Base-by-base conservation (phyloP, 2,888 invertebrate species). In the Phymatocera aterrima region DNA sequence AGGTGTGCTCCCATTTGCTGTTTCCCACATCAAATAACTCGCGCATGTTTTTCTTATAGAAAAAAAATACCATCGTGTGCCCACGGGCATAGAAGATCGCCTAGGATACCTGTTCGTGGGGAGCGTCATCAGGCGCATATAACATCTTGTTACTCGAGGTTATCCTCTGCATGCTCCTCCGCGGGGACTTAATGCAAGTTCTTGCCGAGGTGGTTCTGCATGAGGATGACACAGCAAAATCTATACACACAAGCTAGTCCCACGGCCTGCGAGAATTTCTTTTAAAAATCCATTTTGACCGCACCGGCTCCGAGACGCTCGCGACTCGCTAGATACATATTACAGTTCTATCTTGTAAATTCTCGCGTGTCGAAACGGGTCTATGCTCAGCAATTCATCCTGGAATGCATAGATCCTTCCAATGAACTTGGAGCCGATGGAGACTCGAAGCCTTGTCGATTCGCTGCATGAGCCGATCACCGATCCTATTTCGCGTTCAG, bases 301-400 rank as follows among this genome's bases (percentile, higher is more conserved):
- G 18, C n/a, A 18, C 37, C 18, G 12, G 12, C 43, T n/a, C 1
- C 34, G 34, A 34, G n/a, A 28, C 15, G 61, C 61, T 43, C 28
- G 40, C 65, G 24, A 15, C 24, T 68, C 6, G 24, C 15, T 46
- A 2, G 46, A 10, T n/a, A 8, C 28, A 1, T 46, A n/a, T 6
- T 68, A 15, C 24, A 37, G 31, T 46, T 70, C 70, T 48, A 31
- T 51, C 28, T 46, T n/a, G 34, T 31, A 51, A 34, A 51, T 75
- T 57, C 74, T n/a, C n/a, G n/a, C 57, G 57, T 75, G 57, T 75
- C 74, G 57, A 75, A 75, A 75, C n/a, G 57, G 28, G 74, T 57
- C 57, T 40, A 75, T 75, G 57, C n/a, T n/a, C n/a, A n/a, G 40
- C 74, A 75, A 75, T 75, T 75, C 74, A 75, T 75, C 57, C 37